These are phyloP conservation scores for Peromyscus attwateri DNA, from an alignment of 2,797 vertebrate species.

Conservation along the genomic window DNA sequence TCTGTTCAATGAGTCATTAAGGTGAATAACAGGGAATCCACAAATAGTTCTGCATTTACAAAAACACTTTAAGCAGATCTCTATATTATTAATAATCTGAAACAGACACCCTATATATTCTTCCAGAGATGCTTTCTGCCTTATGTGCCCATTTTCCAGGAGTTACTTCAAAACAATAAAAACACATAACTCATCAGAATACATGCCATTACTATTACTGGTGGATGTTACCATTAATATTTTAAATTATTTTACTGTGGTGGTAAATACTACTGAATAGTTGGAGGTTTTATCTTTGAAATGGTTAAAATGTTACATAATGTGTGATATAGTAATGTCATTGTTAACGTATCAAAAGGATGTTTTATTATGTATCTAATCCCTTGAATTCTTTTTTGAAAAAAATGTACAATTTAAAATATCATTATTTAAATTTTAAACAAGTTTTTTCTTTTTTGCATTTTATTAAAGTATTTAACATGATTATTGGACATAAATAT, in stretches of 20 bases:
- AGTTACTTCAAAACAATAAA: slow-evolving; percentile 36
- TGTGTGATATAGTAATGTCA: background rate
- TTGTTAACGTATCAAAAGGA: background rate
- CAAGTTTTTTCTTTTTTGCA: background rate
- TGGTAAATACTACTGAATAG: slow-evolving; percentile 7
- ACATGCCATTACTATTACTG: slow-evolving; percentile 6
- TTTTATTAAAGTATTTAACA: background rate
- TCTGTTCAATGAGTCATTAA: background rate
- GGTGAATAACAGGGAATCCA: background rate
- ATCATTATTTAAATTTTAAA: background rate
- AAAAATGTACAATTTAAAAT: background rate
- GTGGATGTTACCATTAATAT: background rate
- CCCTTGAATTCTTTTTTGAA: background rate
- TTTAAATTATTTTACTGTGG: slow-evolving; percentile 29
- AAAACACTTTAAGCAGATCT: slow-evolving; percentile 34
- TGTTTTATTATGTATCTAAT: background rate
- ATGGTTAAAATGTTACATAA: background rate
- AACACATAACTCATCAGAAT: background rate
- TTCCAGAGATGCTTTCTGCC: background rate
- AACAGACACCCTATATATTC: background rate
- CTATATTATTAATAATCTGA: slow-evolving; percentile 31
- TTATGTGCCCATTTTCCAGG: background rate
- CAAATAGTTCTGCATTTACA: background rate
- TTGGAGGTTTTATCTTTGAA: background rate
- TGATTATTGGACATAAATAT: background rate